Evolutionary conservation across 2,888 invertebrate species (phyloP), one percentile per base, ranked within the genome.

Genomic region (Dicranocentrus wangi): DNA sequence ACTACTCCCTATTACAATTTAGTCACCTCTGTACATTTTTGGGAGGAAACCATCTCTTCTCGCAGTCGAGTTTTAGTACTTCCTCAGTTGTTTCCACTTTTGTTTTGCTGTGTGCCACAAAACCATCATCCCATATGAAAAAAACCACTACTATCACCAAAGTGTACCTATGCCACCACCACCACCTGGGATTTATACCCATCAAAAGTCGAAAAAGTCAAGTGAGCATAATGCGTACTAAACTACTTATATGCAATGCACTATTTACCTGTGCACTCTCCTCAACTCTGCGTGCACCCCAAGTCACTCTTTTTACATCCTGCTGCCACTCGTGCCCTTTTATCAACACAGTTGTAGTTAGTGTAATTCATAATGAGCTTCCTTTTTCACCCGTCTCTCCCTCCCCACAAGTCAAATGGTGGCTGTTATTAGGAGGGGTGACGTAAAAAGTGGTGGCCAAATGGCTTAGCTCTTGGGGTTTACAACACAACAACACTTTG

Each of bases 331-430:
- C n/a, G n/a, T n/a, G n/a, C n/a, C n/a, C n/a, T n/a, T n/a, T n/a
- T n/a, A n/a, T n/a, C n/a, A n/a, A n/a, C n/a, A n/a, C n/a, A n/a
- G n/a, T n/a, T n/a, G n/a, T n/a, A n/a, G n/a, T 51, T 19, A 51
- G n/a, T 19, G 19, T 51, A 51, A 51, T 51, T 51, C 19, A 10
- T 51, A 51, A 51, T 51, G 51, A 51, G 51, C 51, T 51, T 51
- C 51, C 51, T 51, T 51, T 51, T 51, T 51, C 51, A 51, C 51
- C 51, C 51, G 51, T 51, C 8, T 21, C 51, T 51, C 43, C 8
- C n/a, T 43, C 43, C n/a, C n/a, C n/a, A n/a, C n/a, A n/a, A n/a
- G 15, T 43, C n/a, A 43, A 43, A 43, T 43, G 43, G n/a, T n/a
- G n/a, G n/a, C n/a, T n/a, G n/a, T n/a, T n/a, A n/a, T n/a, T n/a